Conservation (phyloP, 2,888 invertebrate species). For the Polymixis lichenea region DNA sequence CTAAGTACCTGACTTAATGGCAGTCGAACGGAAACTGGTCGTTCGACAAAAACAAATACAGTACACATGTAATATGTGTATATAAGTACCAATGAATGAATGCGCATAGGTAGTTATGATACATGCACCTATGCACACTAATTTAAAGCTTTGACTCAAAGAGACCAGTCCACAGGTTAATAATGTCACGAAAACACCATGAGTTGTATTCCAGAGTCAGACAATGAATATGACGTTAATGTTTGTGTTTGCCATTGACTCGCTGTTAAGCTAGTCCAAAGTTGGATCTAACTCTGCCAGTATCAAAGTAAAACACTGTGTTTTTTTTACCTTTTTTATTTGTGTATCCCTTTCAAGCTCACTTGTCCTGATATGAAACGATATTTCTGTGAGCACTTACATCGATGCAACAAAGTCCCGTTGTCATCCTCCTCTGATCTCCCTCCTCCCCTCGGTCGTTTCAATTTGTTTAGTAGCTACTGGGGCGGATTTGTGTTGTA, state of each 20-base stretch:
- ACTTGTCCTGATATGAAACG: not conserved
- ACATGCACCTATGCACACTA: too few relatives aligned
- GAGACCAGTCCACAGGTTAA: not conserved
- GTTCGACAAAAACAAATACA: too few relatives aligned
- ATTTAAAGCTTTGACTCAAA: not conserved
- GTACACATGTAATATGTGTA: too few relatives aligned
- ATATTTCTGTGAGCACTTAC: not conserved
- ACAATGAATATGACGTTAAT: too few relatives aligned
- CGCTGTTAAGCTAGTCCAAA: not conserved
- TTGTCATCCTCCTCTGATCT: not conserved
- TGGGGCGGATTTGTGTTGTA: not conserved
- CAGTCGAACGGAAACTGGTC: too few relatives aligned
- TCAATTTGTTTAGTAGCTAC: not conserved
- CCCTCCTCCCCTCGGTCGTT: not conserved
- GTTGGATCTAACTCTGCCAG: not conserved
- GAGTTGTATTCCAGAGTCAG: not conserved
- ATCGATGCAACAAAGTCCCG: not conserved
- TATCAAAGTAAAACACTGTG: not conserved
- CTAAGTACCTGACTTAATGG: not conserved
- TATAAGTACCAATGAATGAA: too few relatives aligned
- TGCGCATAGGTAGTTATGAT: too few relatives aligned
- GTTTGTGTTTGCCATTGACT: not conserved
- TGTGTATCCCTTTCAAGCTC: not conserved
- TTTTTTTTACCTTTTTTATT: not conserved
- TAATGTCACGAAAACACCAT: too few relatives aligned